Percentiles rank a stretch among this genome's conserved stretches.
These are phyloP conservation scores for Drosophila navojoa DNA, from an alignment of 1,140 invertebrate species.

Conservation along the genomic window DNA sequence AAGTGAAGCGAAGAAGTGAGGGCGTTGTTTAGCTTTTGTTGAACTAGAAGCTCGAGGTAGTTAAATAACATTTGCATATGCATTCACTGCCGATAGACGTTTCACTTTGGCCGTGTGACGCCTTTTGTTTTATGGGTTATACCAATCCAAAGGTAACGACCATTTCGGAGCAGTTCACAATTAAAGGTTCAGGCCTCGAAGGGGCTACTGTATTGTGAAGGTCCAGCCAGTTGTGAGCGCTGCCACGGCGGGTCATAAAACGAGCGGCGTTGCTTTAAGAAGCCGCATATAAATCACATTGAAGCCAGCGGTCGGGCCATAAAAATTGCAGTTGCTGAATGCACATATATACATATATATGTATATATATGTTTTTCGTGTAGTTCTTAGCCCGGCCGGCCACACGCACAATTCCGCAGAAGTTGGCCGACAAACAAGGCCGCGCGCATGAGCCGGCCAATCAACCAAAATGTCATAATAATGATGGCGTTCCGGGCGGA, in stretches of 20 bases:
- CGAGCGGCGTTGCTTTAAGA: slow-evolving; percentile 61
- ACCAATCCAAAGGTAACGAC: slow-evolving; percentile 73
- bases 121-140: not conserved
- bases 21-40: too few relatives aligned
- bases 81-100: not conserved
- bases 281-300: slow-evolving; percentile 64
- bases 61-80: too few relatives aligned
- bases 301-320: slow-evolving; percentile 47
- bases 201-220: slow-evolving; percentile 50
- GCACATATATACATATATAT: not conserved
- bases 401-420: slow-evolving; percentile 77
- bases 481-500: slow-evolving; percentile 70
- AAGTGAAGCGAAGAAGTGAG: too few relatives aligned
- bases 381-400: slow-evolving; percentile 48
- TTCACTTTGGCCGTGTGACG: not conserved
- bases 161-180: slow-evolving; percentile 57
- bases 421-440: slow-evolving; percentile 57
- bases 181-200: slow-evolving; percentile 10
- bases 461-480: slow-evolving; percentile 82
- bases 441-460: slow-evolving; percentile 54
- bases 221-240: slow-evolving; percentile 9
- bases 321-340: slow-evolving; percentile 68
- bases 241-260: slow-evolving; percentile 48
- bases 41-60: too few relatives aligned
- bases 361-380: not conserved